Evolutionary conservation across 1,140 invertebrate genomes (phyloP).

Genomic region (Campodea augens): DNA sequence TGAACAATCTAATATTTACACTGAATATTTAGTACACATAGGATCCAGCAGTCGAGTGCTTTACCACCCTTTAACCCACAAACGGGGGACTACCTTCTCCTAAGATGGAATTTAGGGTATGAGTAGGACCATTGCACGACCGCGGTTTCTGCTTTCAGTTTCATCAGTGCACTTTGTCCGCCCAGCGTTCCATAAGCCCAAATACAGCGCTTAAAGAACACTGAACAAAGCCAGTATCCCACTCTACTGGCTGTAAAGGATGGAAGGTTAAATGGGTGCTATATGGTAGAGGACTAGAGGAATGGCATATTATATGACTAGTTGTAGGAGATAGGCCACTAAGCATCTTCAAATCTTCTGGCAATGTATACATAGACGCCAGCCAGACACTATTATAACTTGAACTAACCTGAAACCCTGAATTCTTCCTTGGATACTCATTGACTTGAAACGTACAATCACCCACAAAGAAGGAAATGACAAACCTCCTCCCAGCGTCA

Average conservation of each 20-base stretch:
- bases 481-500: background rate
- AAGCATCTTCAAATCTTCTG: background rate
- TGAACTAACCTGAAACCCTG: background rate
- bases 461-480: background rate
- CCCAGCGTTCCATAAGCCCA: too few species aligned
- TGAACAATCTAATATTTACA: too few species aligned
- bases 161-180: too few species aligned
- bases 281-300: background rate
- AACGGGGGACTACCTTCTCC: too few species aligned
- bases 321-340: background rate
- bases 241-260: constrained; percentile 28
- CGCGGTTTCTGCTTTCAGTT: too few species aligned
- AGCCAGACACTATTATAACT: background rate
- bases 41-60: too few species aligned
- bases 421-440: background rate
- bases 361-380: background rate
- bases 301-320: background rate
- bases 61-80: too few species aligned
- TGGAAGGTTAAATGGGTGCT: background rate
- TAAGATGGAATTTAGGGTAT: too few species aligned
- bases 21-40: too few species aligned
- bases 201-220: too few species aligned
- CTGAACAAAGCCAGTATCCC: too few species aligned
- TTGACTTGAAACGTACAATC: background rate
- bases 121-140: too few species aligned